A percentile compares a stretch with the other conserved stretches of the same genome.
Evolutionary conservation across 2,888 invertebrate genomes (phyloP).

Genomic region (Onchidella celtica): DNA sequence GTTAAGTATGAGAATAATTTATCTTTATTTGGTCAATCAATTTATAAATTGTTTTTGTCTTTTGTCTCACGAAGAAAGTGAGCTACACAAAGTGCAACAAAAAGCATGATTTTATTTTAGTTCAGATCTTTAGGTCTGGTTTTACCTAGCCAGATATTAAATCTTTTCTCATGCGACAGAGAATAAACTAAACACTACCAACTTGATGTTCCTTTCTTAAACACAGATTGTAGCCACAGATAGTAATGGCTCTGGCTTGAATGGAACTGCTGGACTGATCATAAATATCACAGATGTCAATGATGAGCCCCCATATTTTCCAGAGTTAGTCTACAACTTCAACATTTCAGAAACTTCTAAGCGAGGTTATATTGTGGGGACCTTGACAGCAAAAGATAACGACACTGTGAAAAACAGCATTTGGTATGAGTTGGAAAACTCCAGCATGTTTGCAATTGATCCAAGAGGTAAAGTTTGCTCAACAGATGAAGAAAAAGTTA

Average conservation of each 20-base stretch:
- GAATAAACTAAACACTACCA: no score
- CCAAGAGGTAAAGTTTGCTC: slow-evolving; percentile 57
- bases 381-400: slow-evolving; percentile 55
- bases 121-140: no score
- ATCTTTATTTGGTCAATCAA: no score
- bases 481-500: no score
- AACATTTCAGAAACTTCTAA: neutral
- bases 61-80: no score
- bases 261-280: slow-evolving; percentile 34
- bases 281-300: slow-evolving; percentile 53
- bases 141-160: no score
- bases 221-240: slow-evolving; percentile 51
- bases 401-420: slow-evolving; percentile 47
- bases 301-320: slow-evolving; percentile 52
- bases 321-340: slow-evolving; percentile 35
- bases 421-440: neutral
- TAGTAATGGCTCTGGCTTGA: slow-evolving; percentile 47
- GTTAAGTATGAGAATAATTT: no score
- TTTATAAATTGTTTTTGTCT: no score
- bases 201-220: no score
- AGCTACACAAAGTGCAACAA: no score
- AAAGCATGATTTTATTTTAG: no score
- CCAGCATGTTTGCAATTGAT: slow-evolving; percentile 55
- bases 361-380: slow-evolving; percentile 51
- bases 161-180: no score